Percentiles rank a stretch among this genome's conserved stretches.
Evolutionary conservation across 2,113 vertebrate genomes (phyloP).

Genomic region (Emydura subglobosa): DNA sequence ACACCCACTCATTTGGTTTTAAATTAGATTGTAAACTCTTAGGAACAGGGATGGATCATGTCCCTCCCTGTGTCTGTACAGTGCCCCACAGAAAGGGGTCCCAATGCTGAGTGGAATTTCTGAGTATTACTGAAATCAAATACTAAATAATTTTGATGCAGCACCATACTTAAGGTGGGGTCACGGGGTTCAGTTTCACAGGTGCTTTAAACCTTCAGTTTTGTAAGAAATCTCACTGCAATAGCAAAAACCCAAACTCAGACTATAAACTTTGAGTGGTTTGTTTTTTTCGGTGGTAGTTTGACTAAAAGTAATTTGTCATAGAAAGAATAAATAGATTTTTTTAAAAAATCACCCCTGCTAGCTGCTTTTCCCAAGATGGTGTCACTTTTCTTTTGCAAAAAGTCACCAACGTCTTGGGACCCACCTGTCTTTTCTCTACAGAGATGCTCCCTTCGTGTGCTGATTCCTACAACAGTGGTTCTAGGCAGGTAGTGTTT

Average conservation of each 20-base stretch:
- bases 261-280: background rate
- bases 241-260: background rate
- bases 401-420: background rate
- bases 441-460: no score
- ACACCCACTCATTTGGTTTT: accelerated
- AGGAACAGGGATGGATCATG: background rate
- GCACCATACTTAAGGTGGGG: no score
- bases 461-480: background rate
- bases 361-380: background rate
- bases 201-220: background rate
- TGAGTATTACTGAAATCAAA: accelerated
- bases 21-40: background rate
- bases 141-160: background rate
- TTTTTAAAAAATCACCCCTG: background rate
- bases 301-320: background rate
- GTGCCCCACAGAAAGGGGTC: background rate
- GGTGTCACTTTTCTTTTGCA: background rate
- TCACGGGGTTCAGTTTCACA: background rate
- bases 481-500: background rate
- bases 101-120: background rate
- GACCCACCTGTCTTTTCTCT: background rate
- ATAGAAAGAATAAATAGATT: background rate
- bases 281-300: background rate
- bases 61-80: background rate
- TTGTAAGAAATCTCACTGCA: background rate